These are phyloP conservation scores for Ailuropoda melanoleuca DNA, from an alignment of 2,113 vertebrate genomes.

Conservation along the genomic window DNA sequence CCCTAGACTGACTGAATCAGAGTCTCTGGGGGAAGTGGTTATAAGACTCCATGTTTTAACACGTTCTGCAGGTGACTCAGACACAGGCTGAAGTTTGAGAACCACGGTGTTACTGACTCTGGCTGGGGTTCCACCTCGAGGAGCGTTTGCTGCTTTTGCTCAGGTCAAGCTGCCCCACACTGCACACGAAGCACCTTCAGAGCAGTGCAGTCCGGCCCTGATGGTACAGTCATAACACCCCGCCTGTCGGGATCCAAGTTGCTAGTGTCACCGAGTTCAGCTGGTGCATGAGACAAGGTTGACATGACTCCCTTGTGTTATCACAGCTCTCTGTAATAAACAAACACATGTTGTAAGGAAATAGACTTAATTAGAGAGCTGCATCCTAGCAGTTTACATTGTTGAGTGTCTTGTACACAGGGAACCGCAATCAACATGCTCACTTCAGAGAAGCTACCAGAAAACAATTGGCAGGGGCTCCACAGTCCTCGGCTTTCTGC, in stretches of 20 bases:
- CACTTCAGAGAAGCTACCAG: neutral
- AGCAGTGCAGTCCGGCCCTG: neutral
- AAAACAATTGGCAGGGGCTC: neutral
- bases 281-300: neutral
- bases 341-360: slow-evolving; percentile 38
- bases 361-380: slow-evolving; percentile 40
- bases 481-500: neutral
- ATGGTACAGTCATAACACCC: neutral
- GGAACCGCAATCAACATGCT: neutral
- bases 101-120: neutral
- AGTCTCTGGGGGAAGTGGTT: neutral
- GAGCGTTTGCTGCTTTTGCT: neutral
- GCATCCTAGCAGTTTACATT: neutral
- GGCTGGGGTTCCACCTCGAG: neutral
- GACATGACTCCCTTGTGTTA: neutral
- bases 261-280: neutral
- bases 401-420: neutral
- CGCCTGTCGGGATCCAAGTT: neutral
- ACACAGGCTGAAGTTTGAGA: neutral
- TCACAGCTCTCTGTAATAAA: slow-evolving; percentile 36
- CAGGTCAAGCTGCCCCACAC: neutral
- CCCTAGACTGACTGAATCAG: neutral
- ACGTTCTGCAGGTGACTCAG: neutral
- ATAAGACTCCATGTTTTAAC: neutral
- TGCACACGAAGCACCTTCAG: neutral